Conservation (phyloP, 2,113 vertebrate species). For the Rhinolophus ferrumequinum region DNA sequence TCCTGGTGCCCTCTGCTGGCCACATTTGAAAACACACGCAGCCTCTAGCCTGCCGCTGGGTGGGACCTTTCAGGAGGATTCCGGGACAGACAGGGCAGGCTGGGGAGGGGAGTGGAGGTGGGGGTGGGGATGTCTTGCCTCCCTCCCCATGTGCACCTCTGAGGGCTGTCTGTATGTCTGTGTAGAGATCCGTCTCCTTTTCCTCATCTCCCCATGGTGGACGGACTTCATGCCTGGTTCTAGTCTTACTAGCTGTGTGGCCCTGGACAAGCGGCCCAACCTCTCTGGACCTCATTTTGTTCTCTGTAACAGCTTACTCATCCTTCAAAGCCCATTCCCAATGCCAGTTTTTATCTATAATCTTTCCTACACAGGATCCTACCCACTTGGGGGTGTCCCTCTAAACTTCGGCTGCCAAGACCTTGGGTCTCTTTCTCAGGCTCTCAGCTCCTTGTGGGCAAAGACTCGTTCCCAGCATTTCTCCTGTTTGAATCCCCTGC, state of each 20-base stretch:
- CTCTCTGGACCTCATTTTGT: not conserved
- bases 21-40: slow-evolving; percentile 67
- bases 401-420: not conserved
- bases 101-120: not conserved
- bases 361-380: not conserved
- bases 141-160: accelerated
- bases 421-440: not conserved
- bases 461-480: not conserved
- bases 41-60: not conserved
- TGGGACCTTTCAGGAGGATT: not conserved
- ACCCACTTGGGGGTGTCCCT: accelerated
- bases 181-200: not conserved
- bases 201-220: not conserved
- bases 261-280: not conserved
- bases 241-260: not conserved
- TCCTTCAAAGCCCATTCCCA: not conserved
- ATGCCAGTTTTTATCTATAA: not conserved
- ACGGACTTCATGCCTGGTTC: not conserved
- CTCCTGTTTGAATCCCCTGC: not conserved
- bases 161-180: too few relatives aligned
- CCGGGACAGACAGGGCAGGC: not conserved
- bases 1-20: slow-evolving; percentile 82
- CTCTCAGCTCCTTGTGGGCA: not conserved
- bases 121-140: too few relatives aligned
- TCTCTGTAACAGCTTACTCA: not conserved